Conservation (phyloP, 2,888 invertebrate genomes). For the Listrodromus nycthemerus region DNA sequence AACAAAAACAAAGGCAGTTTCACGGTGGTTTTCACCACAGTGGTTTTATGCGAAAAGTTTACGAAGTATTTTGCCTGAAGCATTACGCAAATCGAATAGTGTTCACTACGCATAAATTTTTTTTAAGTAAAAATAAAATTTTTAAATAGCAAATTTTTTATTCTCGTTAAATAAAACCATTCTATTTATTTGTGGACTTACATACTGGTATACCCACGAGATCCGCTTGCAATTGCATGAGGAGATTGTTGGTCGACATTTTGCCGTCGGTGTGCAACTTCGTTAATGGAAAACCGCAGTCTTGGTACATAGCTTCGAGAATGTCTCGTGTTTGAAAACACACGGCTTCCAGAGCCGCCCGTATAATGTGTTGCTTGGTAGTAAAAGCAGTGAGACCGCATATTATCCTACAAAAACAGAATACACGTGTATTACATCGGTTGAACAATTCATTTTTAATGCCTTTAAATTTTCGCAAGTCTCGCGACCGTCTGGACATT, state of each 20-base stretch:
- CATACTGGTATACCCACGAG: slow-evolving; percentile 96
- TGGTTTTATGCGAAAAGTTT: too few relatives aligned
- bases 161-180: too few relatives aligned
- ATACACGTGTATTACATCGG: slow-evolving; percentile 9
- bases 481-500: background rate
- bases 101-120: too few relatives aligned
- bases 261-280: slow-evolving; percentile 97
- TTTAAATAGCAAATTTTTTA: too few relatives aligned
- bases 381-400: slow-evolving; percentile 97
- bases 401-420: slow-evolving; percentile 89
- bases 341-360: slow-evolving; percentile 97
- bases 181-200: slow-evolving; percentile 84
- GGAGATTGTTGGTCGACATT: slow-evolving; percentile 94
- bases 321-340: slow-evolving; percentile 98
- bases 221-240: slow-evolving; percentile 99
- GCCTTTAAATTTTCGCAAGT: background rate
- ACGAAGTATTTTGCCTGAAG: too few relatives aligned
- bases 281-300: slow-evolving; percentile 93
- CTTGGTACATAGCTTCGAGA: slow-evolving; percentile 96
- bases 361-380: slow-evolving; percentile 95
- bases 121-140: too few relatives aligned
- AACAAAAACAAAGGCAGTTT: too few relatives aligned
- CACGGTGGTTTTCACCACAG: too few relatives aligned
- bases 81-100: too few relatives aligned
- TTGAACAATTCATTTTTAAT: background rate